These are phyloP conservation scores for Channa argus DNA, from an alignment of 2,113 vertebrate species.

Conservation along the genomic window DNA sequence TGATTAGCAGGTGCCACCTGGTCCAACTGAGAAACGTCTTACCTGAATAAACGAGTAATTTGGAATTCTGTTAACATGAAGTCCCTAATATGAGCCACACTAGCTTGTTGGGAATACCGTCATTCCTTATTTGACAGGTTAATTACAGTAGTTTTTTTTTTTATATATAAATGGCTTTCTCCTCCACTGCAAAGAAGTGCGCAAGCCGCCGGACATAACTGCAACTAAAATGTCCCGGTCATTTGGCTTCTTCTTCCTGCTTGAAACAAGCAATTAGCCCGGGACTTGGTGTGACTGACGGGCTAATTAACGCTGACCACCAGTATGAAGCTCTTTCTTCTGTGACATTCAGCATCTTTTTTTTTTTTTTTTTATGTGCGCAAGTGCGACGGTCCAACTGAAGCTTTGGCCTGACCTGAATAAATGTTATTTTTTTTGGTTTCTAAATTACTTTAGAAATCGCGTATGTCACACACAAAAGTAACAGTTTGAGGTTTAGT, in stretches of 20 bases:
- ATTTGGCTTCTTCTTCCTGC: not conserved
- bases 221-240: not conserved
- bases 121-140: too few relatives aligned
- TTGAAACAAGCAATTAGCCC: not conserved
- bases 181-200: too few relatives aligned
- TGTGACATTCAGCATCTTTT: constrained; percentile 49
- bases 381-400: constrained; percentile 63
- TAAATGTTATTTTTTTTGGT: not conserved
- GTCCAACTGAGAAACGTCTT: too few relatives aligned
- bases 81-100: too few relatives aligned
- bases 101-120: too few relatives aligned
- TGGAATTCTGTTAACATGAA: too few relatives aligned
- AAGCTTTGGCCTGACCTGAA: constrained; percentile 28
- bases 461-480: accelerated
- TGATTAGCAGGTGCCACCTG: too few relatives aligned
- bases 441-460: not conserved
- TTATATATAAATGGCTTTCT: too few relatives aligned
- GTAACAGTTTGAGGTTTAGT: not conserved
- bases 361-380: constrained; percentile 49
- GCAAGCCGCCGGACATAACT: too few relatives aligned
- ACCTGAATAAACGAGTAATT: too few relatives aligned
- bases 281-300: not conserved
- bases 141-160: too few relatives aligned
- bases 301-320: constrained; percentile 31
- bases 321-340: constrained; percentile 29